A percentile compares a stretch with the other conserved stretches of the same genome.
Conservation (phyloP, 2,888 invertebrate species). For the Muschampia staudingeri region DNA sequence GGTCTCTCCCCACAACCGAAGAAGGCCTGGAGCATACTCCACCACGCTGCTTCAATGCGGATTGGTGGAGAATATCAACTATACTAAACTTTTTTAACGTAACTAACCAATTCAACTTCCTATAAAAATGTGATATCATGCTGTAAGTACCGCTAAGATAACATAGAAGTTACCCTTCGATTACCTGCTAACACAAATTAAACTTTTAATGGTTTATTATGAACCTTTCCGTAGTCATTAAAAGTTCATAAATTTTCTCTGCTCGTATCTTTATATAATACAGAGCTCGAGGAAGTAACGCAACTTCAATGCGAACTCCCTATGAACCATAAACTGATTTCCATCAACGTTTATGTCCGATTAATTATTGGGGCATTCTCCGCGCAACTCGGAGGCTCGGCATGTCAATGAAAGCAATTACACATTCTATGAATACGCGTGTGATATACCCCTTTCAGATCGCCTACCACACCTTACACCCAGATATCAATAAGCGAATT, state of each 20-base stretch:
- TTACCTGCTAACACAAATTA: conserved; percentile 40
- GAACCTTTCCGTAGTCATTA: conserved; percentile 47
- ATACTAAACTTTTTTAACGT: neutral
- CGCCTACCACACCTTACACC: conserved; percentile 69
- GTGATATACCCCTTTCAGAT: conserved; percentile 67
- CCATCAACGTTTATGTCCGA: conserved; percentile 81
- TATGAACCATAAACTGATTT: conserved; percentile 76
- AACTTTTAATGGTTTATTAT: conserved; percentile 51
- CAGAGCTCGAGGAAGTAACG: conserved; percentile 22
- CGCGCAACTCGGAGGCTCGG: conserved; percentile 76
- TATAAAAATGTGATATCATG: conserved; percentile 14
- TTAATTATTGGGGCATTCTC: conserved; percentile 88
- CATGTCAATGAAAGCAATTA: conserved; percentile 89
- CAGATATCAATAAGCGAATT: conserved; percentile 75
- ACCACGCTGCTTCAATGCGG: too few species aligned
- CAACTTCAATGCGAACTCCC: conserved; percentile 51
- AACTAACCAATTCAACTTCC: neutral
- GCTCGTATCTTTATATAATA: conserved; percentile 35
- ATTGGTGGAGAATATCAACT: too few species aligned
- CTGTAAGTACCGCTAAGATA: conserved; percentile 19
- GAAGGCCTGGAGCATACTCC: too few species aligned
- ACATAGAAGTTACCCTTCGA: conserved; percentile 31
- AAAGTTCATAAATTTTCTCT: conserved; percentile 47
- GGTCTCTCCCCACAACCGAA: too few species aligned
- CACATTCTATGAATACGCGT: conserved; percentile 75